These are phyloP conservation scores for Eriocheir sinensis DNA, from an alignment of 1,140 invertebrate genomes.

Conservation along the genomic window DNA sequence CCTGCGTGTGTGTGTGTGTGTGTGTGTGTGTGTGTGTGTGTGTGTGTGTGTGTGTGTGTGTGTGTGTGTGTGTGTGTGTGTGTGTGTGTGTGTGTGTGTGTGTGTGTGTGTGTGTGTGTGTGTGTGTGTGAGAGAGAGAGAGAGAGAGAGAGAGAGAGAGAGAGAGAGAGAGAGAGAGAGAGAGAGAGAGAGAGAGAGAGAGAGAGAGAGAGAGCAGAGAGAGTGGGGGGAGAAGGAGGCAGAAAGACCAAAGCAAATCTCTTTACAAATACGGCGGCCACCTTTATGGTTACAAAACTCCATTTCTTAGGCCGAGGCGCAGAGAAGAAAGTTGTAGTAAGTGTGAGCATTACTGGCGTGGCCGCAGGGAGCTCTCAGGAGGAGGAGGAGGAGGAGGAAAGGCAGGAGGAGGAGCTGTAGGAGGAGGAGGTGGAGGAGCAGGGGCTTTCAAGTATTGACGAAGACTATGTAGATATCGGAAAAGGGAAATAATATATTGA, in stretches of 20 bases:
- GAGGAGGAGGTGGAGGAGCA: neutral
- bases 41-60: slow-evolving; percentile 20
- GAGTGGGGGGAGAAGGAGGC: neutral
- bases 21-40: slow-evolving; percentile 1
- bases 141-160: neutral
- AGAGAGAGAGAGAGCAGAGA: neutral
- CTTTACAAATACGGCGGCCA: slow-evolving; percentile 28
- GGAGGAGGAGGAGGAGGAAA: neutral
- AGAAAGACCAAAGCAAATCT: slow-evolving; percentile 3
- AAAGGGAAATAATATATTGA: too few relatives aligned
- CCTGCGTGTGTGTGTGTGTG: slow-evolving; percentile 1
- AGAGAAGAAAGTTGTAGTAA: slow-evolving; percentile 27
- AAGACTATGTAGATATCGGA: too few relatives aligned
- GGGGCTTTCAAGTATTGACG: too few relatives aligned
- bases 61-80: slow-evolving; percentile 37
- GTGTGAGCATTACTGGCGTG: neutral
- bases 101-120: slow-evolving; percentile 25
- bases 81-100: slow-evolving; percentile 40
- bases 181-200: neutral
- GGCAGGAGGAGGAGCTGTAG: neutral
- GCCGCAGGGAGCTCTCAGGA: neutral
- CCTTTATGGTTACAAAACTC: slow-evolving; percentile 15
- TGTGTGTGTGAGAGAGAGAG: neutral
- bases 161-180: neutral
- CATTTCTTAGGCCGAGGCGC: neutral